These are phyloP conservation scores for Hirtodrosophila alboralis DNA, from an alignment of 2,888 invertebrate species.

Conservation along the genomic window DNA sequence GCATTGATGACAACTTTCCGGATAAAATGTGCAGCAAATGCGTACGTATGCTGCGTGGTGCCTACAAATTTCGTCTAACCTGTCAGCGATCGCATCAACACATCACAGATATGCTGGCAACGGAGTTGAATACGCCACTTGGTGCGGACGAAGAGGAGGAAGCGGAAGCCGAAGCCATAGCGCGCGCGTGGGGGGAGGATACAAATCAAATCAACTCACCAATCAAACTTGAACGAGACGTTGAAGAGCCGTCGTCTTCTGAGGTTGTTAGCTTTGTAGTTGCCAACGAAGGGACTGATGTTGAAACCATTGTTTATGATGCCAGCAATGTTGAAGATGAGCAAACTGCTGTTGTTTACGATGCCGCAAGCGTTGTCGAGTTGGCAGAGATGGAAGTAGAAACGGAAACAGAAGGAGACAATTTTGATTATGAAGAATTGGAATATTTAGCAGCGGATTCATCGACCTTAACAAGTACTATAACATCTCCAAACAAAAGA, in stretches of 20 bases:
- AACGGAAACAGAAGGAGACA: slow-evolving; percentile 55
- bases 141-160: slow-evolving; percentile 21
- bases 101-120: slow-evolving; percentile 63
- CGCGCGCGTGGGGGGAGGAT: slow-evolving; percentile 55
- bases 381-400: slow-evolving; percentile 50
- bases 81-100: slow-evolving; percentile 80
- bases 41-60: slow-evolving; percentile 67
- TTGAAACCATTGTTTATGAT: slow-evolving; percentile 53
- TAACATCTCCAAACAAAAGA: slow-evolving; percentile 2
- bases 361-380: slow-evolving; percentile 30
- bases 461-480: not conserved
- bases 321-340: slow-evolving; percentile 35
- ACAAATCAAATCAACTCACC: slow-evolving; percentile 23
- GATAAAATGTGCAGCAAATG: slow-evolving; percentile 81
- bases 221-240: slow-evolving; percentile 46
- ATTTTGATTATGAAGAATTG: slow-evolving; percentile 59
- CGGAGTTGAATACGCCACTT: slow-evolving; percentile 22
- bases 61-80: slow-evolving; percentile 76
- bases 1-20: slow-evolving; percentile 77
- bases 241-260: slow-evolving; percentile 6
- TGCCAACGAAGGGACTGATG: slow-evolving; percentile 53
- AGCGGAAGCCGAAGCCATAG: slow-evolving; percentile 41
- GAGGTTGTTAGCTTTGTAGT: slow-evolving; percentile 58
- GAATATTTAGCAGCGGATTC: slow-evolving; percentile 46
- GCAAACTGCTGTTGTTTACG: slow-evolving; percentile 28